phyloP scores from a whole-genome alignment of 2,888 invertebrate genomes.

The Sesia apiformis region DNA sequence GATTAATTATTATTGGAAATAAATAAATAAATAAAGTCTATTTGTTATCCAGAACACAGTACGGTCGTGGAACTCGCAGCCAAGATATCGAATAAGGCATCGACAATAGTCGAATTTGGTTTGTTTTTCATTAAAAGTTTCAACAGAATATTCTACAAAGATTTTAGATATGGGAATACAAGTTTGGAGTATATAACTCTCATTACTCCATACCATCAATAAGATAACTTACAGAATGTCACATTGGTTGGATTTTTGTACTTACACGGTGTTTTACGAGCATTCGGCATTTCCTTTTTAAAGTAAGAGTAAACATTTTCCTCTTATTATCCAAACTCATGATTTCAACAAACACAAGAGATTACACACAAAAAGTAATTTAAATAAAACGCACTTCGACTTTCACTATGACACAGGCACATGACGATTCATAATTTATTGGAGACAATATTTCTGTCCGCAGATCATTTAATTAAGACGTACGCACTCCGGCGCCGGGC shows the following conservation, averaged over 20 bases:
- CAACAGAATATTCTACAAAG: no score
- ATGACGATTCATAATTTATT: background rate
- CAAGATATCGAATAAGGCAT: no score
- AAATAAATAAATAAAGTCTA: no score
- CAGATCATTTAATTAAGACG: constrained; percentile 2
- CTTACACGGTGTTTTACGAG: constrained; percentile 7
- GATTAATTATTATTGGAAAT: no score
- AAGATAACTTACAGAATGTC: no score
- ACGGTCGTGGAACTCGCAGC: no score
- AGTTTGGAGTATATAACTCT: no score
- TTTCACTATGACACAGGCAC: background rate
- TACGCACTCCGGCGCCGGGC: constrained; percentile 22
- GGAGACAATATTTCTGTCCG: background rate
- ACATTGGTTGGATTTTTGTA: background rate
- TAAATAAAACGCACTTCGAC: background rate
- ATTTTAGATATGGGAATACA: no score
- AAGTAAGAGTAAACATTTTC: constrained; percentile 6
- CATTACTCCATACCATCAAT: no score
- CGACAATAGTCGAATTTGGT: no score
- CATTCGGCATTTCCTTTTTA: constrained; percentile 7
- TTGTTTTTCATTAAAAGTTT: no score
- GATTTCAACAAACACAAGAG: constrained; percentile 2
- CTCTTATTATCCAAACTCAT: constrained; percentile 8
- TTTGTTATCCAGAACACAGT: no score
- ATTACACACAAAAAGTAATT: background rate